Percentiles rank a stretch among this genome's conserved stretches.
phyloP scores from a whole-genome alignment of 2,797 vertebrate genomes.

The Fistularia tabacaria region DNA sequence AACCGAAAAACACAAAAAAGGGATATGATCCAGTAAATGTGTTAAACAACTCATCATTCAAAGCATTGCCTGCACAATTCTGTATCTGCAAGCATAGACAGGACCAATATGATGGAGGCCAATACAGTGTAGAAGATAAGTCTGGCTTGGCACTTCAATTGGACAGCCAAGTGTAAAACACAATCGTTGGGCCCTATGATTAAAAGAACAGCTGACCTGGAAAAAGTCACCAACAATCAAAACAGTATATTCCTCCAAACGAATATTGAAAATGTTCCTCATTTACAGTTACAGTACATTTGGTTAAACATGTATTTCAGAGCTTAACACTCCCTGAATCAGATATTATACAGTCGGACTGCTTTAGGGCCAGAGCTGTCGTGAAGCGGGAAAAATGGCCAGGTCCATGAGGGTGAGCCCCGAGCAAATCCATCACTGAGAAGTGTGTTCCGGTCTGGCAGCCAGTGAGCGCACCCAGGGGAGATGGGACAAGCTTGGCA shows the following conservation, averaged over 20 bases:
- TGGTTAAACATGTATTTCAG: no score
- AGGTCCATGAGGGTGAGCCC: slow-evolving; percentile 38
- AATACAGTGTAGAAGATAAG: slow-evolving; percentile 22
- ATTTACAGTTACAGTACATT: background rate
- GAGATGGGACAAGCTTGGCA: slow-evolving; percentile 53
- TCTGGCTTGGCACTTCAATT: slow-evolving; percentile 22
- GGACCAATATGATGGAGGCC: slow-evolving; percentile 18
- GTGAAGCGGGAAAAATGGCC: slow-evolving; percentile 27
- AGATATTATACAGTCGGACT: background rate
- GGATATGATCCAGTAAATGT: slow-evolving; percentile 13
- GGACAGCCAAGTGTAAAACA: slow-evolving; percentile 13
- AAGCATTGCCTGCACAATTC: background rate
- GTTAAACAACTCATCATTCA: slow-evolving; percentile 9
- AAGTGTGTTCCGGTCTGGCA: slow-evolving; percentile 54
- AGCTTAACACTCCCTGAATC: background rate
- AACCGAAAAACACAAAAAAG: background rate
- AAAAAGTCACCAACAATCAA: background rate
- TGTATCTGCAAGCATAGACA: slow-evolving; percentile 8
- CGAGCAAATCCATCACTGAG: slow-evolving; percentile 62
- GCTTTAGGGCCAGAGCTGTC: slow-evolving; percentile 10
- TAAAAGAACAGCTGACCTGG: slow-evolving; percentile 3
- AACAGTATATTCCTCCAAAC: background rate
- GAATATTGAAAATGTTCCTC: background rate
- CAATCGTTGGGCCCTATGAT: background rate
- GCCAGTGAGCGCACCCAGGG: slow-evolving; percentile 42